Evolutionary conservation across 2,797 vertebrate genomes (phyloP), one percentile per base, ranked within the genome.

Genomic region (Anisognathus igniventris): DNA sequence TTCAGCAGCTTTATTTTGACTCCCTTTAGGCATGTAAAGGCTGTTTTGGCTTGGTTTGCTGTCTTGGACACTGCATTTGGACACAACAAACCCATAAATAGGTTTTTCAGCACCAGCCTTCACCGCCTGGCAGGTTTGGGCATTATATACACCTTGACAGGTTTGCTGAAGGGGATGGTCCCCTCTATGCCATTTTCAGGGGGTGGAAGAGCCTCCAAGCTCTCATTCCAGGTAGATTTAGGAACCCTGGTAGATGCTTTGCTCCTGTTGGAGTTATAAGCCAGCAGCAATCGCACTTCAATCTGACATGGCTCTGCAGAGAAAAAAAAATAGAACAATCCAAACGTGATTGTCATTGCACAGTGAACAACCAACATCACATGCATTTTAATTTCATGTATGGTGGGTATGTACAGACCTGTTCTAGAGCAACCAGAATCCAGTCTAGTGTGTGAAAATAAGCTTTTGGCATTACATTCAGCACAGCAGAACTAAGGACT

Each of bases 71-170:
- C 40, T 11, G 27, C 1, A 2, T 9, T 30, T 37, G n/a, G 54
- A 72, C 40, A 58, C 48, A 53, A 18, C 17, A 33, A 75, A 74
- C 1, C 31, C 76, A 19, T 5, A 27, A 57, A 48, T 1, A 3
- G 2, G 4, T 64, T 70, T 62, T 40, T 33, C 7, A 22, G 62
- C 0, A 0, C 6, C 1, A 8, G 44, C 5, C 16, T 65, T 98
- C 91, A 99, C 83, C 99, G 98, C 9, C 99, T 96, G n/a, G 99
- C 98, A 7, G 99, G 99, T 95, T 99, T 99, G 86, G 99, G 99
- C 99, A 99, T 99, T 90, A 99, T 99, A 92, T 97, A 99, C 62
- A 99, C 99, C 96, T 99, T 99, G 84, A 99, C 99, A 0, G 99
- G 94, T 89, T 99, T 99, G 98, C 99, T 99, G 96, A 99, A 98